Evolutionary conservation across 2,113 vertebrate species (phyloP), one percentile per base, ranked within the genome.

Genomic region (Hippopotamus amphibius): DNA sequence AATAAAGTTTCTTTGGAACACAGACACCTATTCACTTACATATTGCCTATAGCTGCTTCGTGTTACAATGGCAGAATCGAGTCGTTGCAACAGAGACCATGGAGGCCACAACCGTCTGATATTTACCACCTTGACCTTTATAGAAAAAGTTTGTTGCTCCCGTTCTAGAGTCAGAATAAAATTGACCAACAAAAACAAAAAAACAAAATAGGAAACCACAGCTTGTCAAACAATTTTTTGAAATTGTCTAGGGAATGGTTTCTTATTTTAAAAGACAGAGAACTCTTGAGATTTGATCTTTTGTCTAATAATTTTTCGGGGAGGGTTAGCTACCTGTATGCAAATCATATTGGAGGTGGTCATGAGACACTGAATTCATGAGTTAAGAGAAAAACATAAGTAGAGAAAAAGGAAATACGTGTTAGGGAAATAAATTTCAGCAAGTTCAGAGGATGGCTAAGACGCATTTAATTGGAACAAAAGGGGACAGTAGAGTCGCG

Each of bases 1-100:
- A 96, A 94, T 86, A 89, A 92, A 85, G 79, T 65, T 89, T 94
- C 65, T 68, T 88, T 61, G 46, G 19, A 91, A 88, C 17, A 41
- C 10, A 59, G 16, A 30, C 26, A 81, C 4, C 0, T 13, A 13
- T 33, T 79, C 14, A 12, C n/a, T 88, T 79, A 6, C 14, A 2
- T 41, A 15, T n/a, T 24, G 7, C 15, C 33, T 41, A 0, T 13
- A 37, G 3, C 2, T 43, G 15, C 33, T 95, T 93, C 59, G 1
- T n/a, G 2, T 19, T 17, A 41, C 37, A 24, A 7, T 2, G 17
- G 19, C 30, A 71, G 33, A 33, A 37, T 26, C 17, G n/a, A 86
- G 13, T 0, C 1, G 15, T 10, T 37, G 8, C 28, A 17, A 11
- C 11, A 30, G 77, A 69, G 50, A 59, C 26, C 21, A 26, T 14